Base-by-base conservation (phyloP, 2,888 invertebrate species). In the Tetheella fluctuosa region DNA sequence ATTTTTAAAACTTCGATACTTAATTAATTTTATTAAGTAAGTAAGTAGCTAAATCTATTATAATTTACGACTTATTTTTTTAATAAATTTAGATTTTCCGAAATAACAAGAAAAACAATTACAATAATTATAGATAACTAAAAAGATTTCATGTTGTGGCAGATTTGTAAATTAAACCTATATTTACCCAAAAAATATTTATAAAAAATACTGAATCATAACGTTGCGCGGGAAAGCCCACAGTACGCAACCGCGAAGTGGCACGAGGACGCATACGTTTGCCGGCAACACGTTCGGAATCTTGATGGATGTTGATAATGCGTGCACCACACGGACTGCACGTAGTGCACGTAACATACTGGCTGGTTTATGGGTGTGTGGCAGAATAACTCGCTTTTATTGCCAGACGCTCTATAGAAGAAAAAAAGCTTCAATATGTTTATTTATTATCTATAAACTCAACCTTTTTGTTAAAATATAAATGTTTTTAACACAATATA, bases 191-290 rank as follows among this genome's bases (percentile, higher is more conserved):
- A 20, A 20, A 20, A 48, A 48, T 20, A 17, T 20, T 8, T 5
- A 17, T 34, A 61, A 58, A 60, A 75, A 74, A 72, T 62, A 65
- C 59, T 65, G 69, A 72, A 61, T 39, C 54, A 57, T 67, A 28
- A 15, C 8, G 10, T 37, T 58, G 68, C 61, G 68, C 75, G 79
- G 80, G 81, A 81, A 81, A 81, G 74, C 74, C 77, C 76, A 37
- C 58, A 48, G 70, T 71, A 71, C 67, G 74, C 76, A 79, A 79
- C 79, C 74, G 70, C 73, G 58, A 83, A 77, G 77, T 83, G 76
- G 86, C 81, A 80, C 86, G 86, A 88, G 88, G 87, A 81, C 87
- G 73, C 64, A 59, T 63, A 65, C 67, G 67, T 72, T 64, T 70
- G 62, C 64, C 55, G 55, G 69, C 64, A n/a, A 69, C 79, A 62